Percentiles rank a stretch among this genome's conserved stretches.
These are phyloP conservation scores for Eretmocerus hayati DNA, from an alignment of 2,888 invertebrate species.

Conservation along the genomic window DNA sequence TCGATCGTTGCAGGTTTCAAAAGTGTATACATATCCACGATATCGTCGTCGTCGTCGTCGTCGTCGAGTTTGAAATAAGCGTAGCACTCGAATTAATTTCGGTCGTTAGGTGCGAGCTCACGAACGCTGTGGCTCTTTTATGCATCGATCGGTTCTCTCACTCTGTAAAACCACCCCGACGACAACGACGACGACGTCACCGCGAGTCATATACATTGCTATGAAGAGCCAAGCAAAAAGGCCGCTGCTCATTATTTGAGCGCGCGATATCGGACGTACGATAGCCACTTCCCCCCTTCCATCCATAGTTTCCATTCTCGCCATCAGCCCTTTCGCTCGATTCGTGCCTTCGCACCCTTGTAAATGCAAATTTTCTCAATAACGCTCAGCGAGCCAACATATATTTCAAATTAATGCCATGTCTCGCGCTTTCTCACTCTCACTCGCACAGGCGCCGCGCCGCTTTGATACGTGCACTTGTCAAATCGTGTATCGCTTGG, in stretches of 20 bases:
- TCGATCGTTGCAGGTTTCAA: background rate
- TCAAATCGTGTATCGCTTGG: too few relatives aligned
- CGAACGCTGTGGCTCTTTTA: constrained; percentile 10
- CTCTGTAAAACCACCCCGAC: too few relatives aligned
- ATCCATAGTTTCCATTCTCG: background rate
- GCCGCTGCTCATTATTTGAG: constrained; percentile 13
- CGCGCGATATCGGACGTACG: constrained; percentile 12
- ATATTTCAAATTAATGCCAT: constrained; percentile 35
- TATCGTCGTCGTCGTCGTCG: too few relatives aligned
- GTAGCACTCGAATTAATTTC: constrained; percentile 19
- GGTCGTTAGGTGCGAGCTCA: constrained; percentile 7
- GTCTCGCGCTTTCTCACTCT: constrained; percentile 31
- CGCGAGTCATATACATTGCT: background rate
- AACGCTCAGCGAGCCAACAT: constrained; percentile 30
- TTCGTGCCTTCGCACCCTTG: constrained; percentile 38
- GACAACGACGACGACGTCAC: background rate
- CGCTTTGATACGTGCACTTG: too few relatives aligned
- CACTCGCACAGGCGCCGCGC: too few relatives aligned
- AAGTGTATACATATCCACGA: background rate
- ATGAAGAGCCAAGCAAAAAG: constrained; percentile 7
- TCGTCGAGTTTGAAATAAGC: constrained; percentile 2
- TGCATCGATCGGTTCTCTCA: constrained; percentile 15
- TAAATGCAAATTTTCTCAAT: constrained; percentile 43
- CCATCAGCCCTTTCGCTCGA: constrained; percentile 12
- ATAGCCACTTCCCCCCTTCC: constrained; percentile 4